These are phyloP conservation scores for Diglossa brunneiventris DNA, from an alignment of 2,113 vertebrate species.

Conservation along the genomic window DNA sequence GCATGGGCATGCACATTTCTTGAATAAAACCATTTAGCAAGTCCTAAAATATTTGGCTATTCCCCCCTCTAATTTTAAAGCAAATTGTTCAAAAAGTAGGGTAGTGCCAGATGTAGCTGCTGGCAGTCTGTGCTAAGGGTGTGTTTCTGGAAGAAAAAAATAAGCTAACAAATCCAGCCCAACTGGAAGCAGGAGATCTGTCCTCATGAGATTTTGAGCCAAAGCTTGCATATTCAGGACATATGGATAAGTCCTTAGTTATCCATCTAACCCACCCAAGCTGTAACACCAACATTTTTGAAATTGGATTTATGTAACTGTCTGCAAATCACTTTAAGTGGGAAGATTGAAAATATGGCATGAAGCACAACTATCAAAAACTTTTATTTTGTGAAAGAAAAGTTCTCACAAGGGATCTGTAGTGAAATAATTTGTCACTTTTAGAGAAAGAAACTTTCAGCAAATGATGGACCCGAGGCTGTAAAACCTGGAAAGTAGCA, in stretches of 20 bases:
- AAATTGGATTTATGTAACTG: slow-evolving; percentile 10
- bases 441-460: slow-evolving; percentile 4
- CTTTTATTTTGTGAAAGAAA: not conserved
- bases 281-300: not conserved
- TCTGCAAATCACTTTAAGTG: not conserved
- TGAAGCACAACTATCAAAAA: not conserved
- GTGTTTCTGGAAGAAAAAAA: slow-evolving; percentile 42
- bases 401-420: not conserved
- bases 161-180: slow-evolving; percentile 1
- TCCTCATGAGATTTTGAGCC: slow-evolving; percentile 30
- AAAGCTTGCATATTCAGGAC: slow-evolving; percentile 24
- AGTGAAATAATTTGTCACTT: not conserved
- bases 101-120: slow-evolving; percentile 54
- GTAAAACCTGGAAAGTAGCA: slow-evolving; percentile 34
- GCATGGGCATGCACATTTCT: not conserved
- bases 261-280: slow-evolving; percentile 24
- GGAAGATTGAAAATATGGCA: not conserved
- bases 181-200: slow-evolving; percentile 33
- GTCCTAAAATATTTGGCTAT: slow-evolving; percentile 23
- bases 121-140: slow-evolving; percentile 30
- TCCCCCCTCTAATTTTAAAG: slow-evolving; percentile 32
- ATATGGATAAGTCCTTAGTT: slow-evolving; percentile 9
- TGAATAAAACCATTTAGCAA: slow-evolving; percentile 26
- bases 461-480: not conserved
- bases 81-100: slow-evolving; percentile 22